A percentile compares a stretch with the other conserved stretches of the same genome.
These are phyloP conservation scores for Adineta ricciae DNA, from an alignment of 2,888 invertebrate genomes.

Conservation along the genomic window DNA sequence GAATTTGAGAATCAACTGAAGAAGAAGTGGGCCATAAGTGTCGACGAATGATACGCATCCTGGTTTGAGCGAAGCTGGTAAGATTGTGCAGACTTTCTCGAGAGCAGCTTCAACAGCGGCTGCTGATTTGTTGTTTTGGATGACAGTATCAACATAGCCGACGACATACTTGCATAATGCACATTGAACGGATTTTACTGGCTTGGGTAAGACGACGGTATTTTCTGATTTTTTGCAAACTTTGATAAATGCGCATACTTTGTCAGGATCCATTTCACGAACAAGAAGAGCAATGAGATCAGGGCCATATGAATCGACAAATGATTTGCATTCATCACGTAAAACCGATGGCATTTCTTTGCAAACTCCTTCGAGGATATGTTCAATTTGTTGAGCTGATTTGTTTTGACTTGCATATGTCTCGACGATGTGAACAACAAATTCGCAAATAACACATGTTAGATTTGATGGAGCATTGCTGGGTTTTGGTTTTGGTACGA, in stretches of 20 bases:
- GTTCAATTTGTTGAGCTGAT: neutral
- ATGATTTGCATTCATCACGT: neutral
- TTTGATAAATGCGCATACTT: neutral
- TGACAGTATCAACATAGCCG: neutral
- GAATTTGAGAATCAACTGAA: too few species aligned
- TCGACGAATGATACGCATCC: too few species aligned
- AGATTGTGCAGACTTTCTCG: neutral
- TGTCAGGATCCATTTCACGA: neutral
- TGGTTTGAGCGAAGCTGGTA: neutral
- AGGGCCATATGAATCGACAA: neutral
- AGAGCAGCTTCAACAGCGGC: neutral
- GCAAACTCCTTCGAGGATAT: neutral
- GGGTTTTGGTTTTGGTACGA: neutral
- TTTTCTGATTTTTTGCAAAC: neutral
- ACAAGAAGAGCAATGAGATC: neutral
- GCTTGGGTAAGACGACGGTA: neutral
- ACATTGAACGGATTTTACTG: neutral
- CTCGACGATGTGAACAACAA: neutral
- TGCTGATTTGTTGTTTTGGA: neutral
- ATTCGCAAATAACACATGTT: constrained; percentile 10
- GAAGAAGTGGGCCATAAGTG: too few species aligned
- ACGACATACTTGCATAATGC: neutral
- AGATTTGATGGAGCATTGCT: neutral
- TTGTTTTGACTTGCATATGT: neutral
- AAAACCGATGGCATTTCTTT: neutral